These are phyloP conservation scores for Virgularia gustaviana DNA, from an alignment of 92 coral and sea anemone genomes.

Conservation along the genomic window DNA sequence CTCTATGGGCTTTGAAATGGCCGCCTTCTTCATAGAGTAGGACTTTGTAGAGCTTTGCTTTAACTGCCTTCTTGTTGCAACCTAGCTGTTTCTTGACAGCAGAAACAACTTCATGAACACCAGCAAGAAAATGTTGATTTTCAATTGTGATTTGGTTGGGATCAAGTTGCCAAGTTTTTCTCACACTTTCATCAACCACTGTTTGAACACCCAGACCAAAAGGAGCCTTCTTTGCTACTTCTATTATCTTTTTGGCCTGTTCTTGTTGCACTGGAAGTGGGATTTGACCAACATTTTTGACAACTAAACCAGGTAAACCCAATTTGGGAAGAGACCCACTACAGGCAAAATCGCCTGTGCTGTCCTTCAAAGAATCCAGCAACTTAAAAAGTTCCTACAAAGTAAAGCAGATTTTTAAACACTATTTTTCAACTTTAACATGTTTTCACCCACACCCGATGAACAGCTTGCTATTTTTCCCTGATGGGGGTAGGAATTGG, in stretches of 20 bases:
- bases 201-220: constrained; percentile 34
- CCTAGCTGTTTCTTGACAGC: constrained; percentile 9
- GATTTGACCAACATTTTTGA: constrained; percentile 5
- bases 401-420: too few relatives aligned
- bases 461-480: too few relatives aligned
- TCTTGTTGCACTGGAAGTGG: constrained; percentile 3
- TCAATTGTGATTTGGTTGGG: constrained; percentile 30
- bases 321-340: constrained; percentile 4
- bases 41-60: constrained; percentile 24
- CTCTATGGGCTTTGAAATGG: constrained; percentile 46
- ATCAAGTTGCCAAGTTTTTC: constrained; percentile 41
- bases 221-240: constrained; percentile 26
- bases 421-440: too few relatives aligned
- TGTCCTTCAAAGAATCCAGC: not conserved
- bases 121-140: constrained; percentile 17
- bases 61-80: constrained; percentile 11
- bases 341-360: constrained; percentile 13
- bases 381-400: not conserved
- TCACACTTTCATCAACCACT: constrained; percentile 29
- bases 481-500: too few relatives aligned
- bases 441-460: too few relatives aligned
- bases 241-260: constrained; percentile 13
- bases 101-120: constrained; percentile 30
- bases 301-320: not conserved
- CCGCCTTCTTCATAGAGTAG: constrained; percentile 41